Conservation (phyloP, 1,140 invertebrate genomes). For the Hycleus cichorii region DNA sequence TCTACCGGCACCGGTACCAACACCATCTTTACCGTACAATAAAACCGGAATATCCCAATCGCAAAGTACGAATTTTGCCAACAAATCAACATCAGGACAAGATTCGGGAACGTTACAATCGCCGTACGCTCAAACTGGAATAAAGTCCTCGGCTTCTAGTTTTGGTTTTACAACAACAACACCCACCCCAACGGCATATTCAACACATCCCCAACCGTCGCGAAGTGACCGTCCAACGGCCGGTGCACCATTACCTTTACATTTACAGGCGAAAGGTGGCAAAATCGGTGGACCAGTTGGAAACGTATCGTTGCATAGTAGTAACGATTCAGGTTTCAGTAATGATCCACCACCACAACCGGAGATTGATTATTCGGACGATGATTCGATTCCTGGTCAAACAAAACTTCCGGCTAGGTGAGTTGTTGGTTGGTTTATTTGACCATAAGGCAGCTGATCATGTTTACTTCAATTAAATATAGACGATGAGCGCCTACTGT, state of each 20-base stretch:
- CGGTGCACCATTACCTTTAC: slow-evolving; percentile 39
- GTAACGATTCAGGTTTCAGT: slow-evolving; percentile 85
- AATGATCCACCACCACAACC: slow-evolving; percentile 82
- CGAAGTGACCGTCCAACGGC: slow-evolving; percentile 46
- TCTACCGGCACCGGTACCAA: slow-evolving; percentile 56
- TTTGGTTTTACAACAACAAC: slow-evolving; percentile 46
- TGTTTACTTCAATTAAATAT: too few relatives aligned
- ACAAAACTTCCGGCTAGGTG: slow-evolving; percentile 64
- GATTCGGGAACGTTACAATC: slow-evolving; percentile 37
- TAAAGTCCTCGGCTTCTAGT: slow-evolving; percentile 49
- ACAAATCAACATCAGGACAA: slow-evolving; percentile 31
- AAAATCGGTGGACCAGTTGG: slow-evolving; percentile 47
- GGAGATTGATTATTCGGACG: slow-evolving; percentile 83
- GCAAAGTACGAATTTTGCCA: slow-evolving; percentile 45
- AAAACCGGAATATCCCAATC: slow-evolving; percentile 45
- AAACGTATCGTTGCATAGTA: slow-evolving; percentile 76
- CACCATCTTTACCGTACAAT: slow-evolving; percentile 42
- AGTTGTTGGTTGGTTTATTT: slow-evolving; percentile 22
- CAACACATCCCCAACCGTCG: slow-evolving; percentile 46
- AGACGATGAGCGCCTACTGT: too few relatives aligned
- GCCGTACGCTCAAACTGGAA: slow-evolving; percentile 43
- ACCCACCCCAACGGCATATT: slow-evolving; percentile 42
- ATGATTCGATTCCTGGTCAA: slow-evolving; percentile 58
- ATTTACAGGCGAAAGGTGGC: slow-evolving; percentile 37
- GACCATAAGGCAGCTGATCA: too few relatives aligned